Conservation (phyloP, 2,888 invertebrate genomes). For the Pseudanteris insignis region DNA sequence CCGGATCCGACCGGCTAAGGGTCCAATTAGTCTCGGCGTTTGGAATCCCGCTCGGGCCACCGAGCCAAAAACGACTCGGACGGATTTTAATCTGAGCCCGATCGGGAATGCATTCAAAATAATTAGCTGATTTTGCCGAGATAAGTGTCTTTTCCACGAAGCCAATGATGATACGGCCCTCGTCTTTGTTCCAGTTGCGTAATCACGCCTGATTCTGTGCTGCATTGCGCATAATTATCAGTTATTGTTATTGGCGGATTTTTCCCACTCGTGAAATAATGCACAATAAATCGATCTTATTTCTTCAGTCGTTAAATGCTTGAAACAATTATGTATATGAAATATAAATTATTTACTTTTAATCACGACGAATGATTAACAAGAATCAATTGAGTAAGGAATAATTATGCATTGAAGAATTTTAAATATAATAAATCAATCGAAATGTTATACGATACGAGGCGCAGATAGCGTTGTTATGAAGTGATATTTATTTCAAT, state of each 20-base stretch:
- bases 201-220: conserved; percentile 38
- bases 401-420: too few species aligned
- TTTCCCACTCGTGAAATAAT: too few species aligned
- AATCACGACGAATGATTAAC: too few species aligned
- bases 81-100: conserved; percentile 61
- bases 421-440: too few species aligned
- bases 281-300: too few species aligned
- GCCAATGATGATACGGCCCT: conserved; percentile 44
- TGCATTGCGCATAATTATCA: conserved; percentile 38
- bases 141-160: conserved; percentile 55
- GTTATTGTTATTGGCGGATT: conserved; percentile 36
- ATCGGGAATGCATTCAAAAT: conserved; percentile 66
- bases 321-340: too few species aligned
- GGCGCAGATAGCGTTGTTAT: too few species aligned
- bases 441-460: too few species aligned
- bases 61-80: conserved; percentile 58
- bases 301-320: too few species aligned
- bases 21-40: conserved; percentile 66
- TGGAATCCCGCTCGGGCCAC: conserved; percentile 57
- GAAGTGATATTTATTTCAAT: too few species aligned
- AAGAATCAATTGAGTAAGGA: too few species aligned
- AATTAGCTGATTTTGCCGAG: conserved; percentile 65
- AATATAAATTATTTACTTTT: too few species aligned
- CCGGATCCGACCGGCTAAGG: conserved; percentile 55
- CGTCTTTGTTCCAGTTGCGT: conserved; percentile 47